These are phyloP conservation scores for Microcebus ravelobensis DNA, from an alignment of 2,113 vertebrate species.

Conservation along the genomic window DNA sequence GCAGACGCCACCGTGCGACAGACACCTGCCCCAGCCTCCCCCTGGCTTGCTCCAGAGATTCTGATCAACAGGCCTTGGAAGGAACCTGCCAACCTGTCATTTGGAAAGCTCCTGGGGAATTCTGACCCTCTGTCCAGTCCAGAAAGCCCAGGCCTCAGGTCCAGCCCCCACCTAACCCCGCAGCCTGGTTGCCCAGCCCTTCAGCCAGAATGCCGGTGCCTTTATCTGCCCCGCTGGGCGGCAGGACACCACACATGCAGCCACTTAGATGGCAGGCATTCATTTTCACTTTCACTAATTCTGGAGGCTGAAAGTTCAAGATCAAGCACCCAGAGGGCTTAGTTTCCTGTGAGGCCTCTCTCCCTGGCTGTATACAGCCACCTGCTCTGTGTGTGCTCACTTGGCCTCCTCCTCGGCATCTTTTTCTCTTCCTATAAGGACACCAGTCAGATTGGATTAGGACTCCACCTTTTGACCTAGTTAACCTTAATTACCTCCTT, in stretches of 20 bases:
- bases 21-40: too few relatives aligned
- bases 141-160: background rate
- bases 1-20: fast-evolving
- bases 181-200: background rate
- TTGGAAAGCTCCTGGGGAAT: background rate
- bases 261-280: background rate
- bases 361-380: background rate
- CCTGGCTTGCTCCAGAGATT: background rate
- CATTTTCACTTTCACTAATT: background rate
- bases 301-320: background rate
- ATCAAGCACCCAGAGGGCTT: background rate
- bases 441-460: background rate
- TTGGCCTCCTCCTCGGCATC: background rate
- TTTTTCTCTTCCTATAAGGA: background rate
- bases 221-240: background rate
- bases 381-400: too few relatives aligned
- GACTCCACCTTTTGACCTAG: background rate
- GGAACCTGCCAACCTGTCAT: background rate
- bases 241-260: too few relatives aligned
- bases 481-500: background rate
- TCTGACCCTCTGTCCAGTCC: background rate
- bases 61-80: background rate
- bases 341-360: background rate
- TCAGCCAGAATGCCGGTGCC: background rate
- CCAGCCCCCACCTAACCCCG: too few relatives aligned